Percentiles rank a stretch among this genome's conserved stretches.
Conservation (phyloP, 2,888 invertebrate species). For the Erebia epiphron region DNA sequence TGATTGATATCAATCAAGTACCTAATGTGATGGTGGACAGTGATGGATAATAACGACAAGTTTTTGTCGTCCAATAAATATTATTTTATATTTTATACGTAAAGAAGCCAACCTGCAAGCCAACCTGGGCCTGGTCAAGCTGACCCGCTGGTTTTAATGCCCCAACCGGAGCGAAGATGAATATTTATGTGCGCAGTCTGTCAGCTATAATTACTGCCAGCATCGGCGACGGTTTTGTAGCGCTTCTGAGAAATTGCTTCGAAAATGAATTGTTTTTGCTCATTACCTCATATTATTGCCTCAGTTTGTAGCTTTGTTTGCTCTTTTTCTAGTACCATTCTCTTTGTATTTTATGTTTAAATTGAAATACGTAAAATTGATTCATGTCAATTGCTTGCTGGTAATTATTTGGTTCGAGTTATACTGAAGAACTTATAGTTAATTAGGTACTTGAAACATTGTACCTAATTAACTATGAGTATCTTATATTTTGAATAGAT, state of each 20-base stretch:
- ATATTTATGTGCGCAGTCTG: conserved; percentile 61
- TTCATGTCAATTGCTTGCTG: not conserved
- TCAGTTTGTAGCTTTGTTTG: conserved; percentile 23
- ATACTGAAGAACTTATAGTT: no score
- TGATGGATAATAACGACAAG: no score
- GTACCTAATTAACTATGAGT: no score
- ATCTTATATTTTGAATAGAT: no score
- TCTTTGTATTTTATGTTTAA: not conserved
- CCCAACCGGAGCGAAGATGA: conserved; percentile 46
- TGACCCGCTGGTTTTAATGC: conserved; percentile 12
- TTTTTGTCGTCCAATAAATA: no score
- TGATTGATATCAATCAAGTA: no score
- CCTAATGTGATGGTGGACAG: no score
- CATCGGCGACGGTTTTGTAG: conserved; percentile 48
- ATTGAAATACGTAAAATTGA: not conserved
- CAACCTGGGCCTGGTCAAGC: not conserved
- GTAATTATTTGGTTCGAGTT: not conserved
- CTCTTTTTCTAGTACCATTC: not conserved
- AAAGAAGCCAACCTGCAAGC: no score
- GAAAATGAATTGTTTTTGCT: conserved; percentile 39
- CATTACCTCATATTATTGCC: conserved; percentile 39
- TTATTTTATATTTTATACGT: no score
- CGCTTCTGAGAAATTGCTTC: conserved; percentile 38
- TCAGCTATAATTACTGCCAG: conserved; percentile 49
- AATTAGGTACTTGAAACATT: no score